These are phyloP conservation scores for Todus mexicanus DNA, from an alignment of 2,797 vertebrate species.

Conservation along the genomic window DNA sequence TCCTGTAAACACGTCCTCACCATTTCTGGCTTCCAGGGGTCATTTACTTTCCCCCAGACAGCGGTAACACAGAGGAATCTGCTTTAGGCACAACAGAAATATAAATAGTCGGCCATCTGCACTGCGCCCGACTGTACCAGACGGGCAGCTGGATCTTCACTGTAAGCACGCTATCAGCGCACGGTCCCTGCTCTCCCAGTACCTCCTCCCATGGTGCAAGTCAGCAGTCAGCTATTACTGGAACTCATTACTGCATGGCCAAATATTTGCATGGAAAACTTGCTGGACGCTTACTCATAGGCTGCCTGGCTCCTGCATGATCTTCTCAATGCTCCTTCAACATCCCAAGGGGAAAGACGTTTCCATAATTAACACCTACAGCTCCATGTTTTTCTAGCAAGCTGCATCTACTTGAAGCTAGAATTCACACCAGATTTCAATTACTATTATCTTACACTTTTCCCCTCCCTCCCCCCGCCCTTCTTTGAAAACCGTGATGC, in stretches of 20 bases:
- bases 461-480: neutral
- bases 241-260: neutral
- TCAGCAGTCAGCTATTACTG: slow-evolving; percentile 22
- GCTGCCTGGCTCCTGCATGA: neutral
- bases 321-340: neutral
- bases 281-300: neutral
- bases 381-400: neutral
- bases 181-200: neutral
- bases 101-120: slow-evolving; percentile 20
- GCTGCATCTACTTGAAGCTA: neutral
- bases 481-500: neutral
- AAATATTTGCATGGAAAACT: slow-evolving; percentile 43
- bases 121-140: neutral
- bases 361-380: neutral
- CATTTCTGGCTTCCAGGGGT: neutral
- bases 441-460: neutral
- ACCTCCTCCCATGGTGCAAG: neutral
- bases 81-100: neutral
- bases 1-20: neutral
- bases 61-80: neutral
- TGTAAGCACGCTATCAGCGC: neutral
- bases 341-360: neutral
- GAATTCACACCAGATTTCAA: neutral
- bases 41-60: neutral
- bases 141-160: neutral